Base-by-base conservation (phyloP, 2,113 vertebrate species). In the Semnornis frantzii region DNA sequence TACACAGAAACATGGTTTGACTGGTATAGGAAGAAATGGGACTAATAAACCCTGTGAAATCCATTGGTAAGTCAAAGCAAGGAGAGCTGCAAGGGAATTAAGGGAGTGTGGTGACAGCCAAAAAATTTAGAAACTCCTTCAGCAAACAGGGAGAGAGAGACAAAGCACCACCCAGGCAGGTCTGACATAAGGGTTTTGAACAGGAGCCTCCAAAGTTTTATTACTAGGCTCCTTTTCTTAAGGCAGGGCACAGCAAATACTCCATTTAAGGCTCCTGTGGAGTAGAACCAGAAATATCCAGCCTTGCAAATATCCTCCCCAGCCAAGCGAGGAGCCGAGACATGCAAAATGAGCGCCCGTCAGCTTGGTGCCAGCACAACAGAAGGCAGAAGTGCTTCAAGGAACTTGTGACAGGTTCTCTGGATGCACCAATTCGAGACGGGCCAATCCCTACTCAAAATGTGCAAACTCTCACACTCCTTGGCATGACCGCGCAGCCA, bases 381-480 rank as follows among this genome's bases (percentile, higher is more conserved):
- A 96, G 96, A 96, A 96, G 95, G 96, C 96, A 95, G 95, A 96
- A 96, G 96, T 96, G 95, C 95, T 96, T 96, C 96, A 96, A 96
- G 95, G 94, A 96, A 96, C 95, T 96, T 96, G 95, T 95, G 96
- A 96, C 96, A 96, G 95, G 96, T 96, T 96, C 96, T 92, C 96
- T 96, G 96, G 95, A 96, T 96, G 94, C 96, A 96, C 96, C 95
- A 96, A 92, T 85, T 95, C 6, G 55, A 96, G 94, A 89, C 55
- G 93, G 96, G 96, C 96, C 96, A 96, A 96, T 96, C 93, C 95
- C 80, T 92, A 88, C 93, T 96, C 63, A 50, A 95, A 96, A 96
- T 96, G 96, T 96, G 96, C 96, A 96, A 96, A 96, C 95, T 96
- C 96, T 96, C 95, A 96, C 95, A 96, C 95, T 96, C 94, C 94